Base-by-base conservation (phyloP, 2,113 vertebrate species). In the Rhinolophus sinicus region DNA sequence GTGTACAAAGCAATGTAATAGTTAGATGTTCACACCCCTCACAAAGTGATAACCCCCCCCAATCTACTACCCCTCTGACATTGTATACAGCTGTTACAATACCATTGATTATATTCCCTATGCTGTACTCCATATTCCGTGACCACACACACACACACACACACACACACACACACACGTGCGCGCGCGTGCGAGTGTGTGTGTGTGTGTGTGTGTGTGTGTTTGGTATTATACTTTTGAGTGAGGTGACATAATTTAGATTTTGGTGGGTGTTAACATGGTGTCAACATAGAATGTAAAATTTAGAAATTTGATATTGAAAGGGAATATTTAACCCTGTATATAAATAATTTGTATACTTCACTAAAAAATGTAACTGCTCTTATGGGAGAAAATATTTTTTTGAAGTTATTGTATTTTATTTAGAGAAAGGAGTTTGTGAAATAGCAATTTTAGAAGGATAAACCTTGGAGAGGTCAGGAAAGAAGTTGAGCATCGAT, bases 181-280 rank as follows among this genome's bases (percentile, higher is more conserved):
- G 5, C 40, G 40, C 5, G 40, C 40, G 5, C 40, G 40, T 40
- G 40, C 40, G 40, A 4, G 40, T 40, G 40, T 5, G 40, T 40
- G 40, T 40, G 40, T 40, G 40, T 40, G 40, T 40, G 40, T 40
- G 40, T 40, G 40, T 40, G 40, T 40, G 40, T 40, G 40, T 40
- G 40, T 40, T 40, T 40, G 40, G 40, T 40, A 40, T 40, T 65
- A 64, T 35, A 52, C 11, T 33, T 52, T 65, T 64, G 6, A 77
- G 76, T 89, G 72, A 65, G 73, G n/a, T 77, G 60, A 38, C 11
- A 30, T 65, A 89, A 77, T 52, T 89, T 89, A 89, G 72, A 89
- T 65, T 64, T 88, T 65, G 72, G 11, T 89, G 44, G 44, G 5
- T 58, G 18, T 56, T 56, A 62, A 30, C 4, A 5, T 62, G 44